Base-by-base conservation (phyloP, 1,140 invertebrate species). In the Brevipalpus yothersi region DNA sequence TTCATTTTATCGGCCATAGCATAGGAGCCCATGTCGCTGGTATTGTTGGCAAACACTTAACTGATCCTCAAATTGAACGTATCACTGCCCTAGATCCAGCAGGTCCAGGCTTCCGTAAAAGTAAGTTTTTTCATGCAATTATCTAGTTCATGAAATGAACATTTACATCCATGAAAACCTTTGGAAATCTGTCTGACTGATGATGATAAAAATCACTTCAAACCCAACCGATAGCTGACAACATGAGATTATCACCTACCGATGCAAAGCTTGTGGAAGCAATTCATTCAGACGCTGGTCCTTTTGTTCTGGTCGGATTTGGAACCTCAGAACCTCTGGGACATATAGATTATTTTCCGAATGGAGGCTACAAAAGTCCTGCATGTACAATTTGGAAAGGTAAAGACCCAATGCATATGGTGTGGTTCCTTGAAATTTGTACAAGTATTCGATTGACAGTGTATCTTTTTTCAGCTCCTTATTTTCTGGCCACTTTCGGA, bases 271-370 rank as follows among this genome's bases (percentile, higher is more conserved):
- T 84, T 64, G 83, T 86, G 0, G 83, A 85, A 65, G 76, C 80
- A 4, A 79, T 86, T 63, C 83, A 86, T 66, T 75, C 76, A 0
- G 53, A 54, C 15, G 12, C 12, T 54, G 53, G 53, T 5, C 21
- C 21, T n/a, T 7, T n/a, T 13, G 21, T 54, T 8, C 7, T 54
- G 21, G 53, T n/a, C 84, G 85, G 43, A 87, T 86, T 80, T 81
- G 79, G 11, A 81, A 86, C 66, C 9, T 17, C 21, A n/a, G 53
- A 54, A 8, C 80, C 84, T 0, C 82, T 84, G 63, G 84, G 84
- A 0, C 83, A 88, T 67, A 68, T 87, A 60, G 84, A 89, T 69
- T 88, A 88, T 69, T 89, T 88, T 68, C 84, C 85, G 0, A 89
- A 89, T 70, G 84, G 86, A 65, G 85, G 84, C 5, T 83, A 82